Evolutionary conservation across 2,797 vertebrate species (phyloP).

Genomic region (Moxostoma hubbsi): DNA sequence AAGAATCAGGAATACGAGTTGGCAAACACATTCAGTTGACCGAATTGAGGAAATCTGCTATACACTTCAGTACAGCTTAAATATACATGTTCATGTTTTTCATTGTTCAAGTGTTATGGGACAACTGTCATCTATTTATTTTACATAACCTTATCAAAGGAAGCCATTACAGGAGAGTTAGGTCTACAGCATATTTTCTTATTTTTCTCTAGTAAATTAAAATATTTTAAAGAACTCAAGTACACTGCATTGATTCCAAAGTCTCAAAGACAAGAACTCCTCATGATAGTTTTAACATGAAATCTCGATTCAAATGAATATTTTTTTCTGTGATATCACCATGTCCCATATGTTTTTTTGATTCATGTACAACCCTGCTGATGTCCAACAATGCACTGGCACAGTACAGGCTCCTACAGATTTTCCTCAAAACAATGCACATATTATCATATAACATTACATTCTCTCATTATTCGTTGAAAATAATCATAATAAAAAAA

Average conservation of each 20-base stretch:
- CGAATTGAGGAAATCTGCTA: neutral
- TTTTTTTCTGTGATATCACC: neutral
- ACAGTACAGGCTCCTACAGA: too few species aligned
- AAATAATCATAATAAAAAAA: neutral
- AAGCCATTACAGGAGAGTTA: neutral
- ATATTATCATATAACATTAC: neutral
- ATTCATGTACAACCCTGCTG: neutral
- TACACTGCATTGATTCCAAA: neutral
- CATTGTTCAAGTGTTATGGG: neutral
- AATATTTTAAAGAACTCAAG: neutral
- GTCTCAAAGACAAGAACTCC: slow-evolving; percentile 11
- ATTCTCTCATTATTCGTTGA: neutral
- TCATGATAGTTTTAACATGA: neutral
- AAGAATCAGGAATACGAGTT: slow-evolving; percentile 6
- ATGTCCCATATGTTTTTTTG: neutral
- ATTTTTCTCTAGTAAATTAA: neutral
- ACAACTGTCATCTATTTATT: neutral
- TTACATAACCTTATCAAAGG: neutral
- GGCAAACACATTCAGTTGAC: slow-evolving; percentile 10
- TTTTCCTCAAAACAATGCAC: neutral
- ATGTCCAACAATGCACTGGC: neutral
- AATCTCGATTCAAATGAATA: slow-evolving; percentile 12
- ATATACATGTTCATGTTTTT: neutral
- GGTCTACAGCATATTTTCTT: neutral
- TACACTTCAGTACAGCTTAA: neutral